A percentile compares a stretch with the other conserved stretches of the same genome.
Evolutionary conservation across 2,888 invertebrate genomes (phyloP).

Genomic region (Microchrysa polita): DNA sequence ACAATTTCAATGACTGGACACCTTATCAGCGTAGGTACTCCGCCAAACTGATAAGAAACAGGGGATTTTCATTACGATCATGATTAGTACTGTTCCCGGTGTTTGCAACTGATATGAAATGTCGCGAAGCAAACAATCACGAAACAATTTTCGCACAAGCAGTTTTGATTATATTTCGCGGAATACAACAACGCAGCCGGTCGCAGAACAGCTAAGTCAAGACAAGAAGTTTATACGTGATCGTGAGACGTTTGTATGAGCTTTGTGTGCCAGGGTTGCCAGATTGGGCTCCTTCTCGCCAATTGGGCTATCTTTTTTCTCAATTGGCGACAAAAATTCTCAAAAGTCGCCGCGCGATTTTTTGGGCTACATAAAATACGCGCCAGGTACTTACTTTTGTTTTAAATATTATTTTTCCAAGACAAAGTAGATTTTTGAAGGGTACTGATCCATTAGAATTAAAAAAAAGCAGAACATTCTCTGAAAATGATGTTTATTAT

Average conservation of each 20-base stretch:
- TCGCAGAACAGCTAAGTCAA: neutral
- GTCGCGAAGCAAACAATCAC: constrained; percentile 1
- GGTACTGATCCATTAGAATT: too few species aligned
- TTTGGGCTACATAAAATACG: too few species aligned
- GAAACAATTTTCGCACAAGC: neutral
- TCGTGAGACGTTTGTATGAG: neutral
- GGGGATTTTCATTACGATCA: constrained; percentile 18
- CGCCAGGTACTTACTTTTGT: too few species aligned
- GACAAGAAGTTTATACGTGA: constrained; percentile 6
- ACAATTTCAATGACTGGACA: constrained; percentile 15
- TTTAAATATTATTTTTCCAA: too few species aligned
- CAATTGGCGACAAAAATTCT: too few species aligned
- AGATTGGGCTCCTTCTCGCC: too few species aligned
- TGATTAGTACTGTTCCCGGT: neutral
- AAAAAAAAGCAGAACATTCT: too few species aligned
- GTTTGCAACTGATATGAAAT: neutral
- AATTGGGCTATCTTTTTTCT: too few species aligned
- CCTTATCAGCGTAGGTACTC: constrained; percentile 4
- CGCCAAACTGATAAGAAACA: constrained; percentile 13
- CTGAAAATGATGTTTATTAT: too few species aligned
- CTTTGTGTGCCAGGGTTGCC: too few species aligned
- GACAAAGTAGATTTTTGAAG: too few species aligned
- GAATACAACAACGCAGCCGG: neutral
- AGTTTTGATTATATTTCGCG: neutral
- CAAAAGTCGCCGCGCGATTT: too few species aligned